phyloP scores from a whole-genome alignment of 2,113 vertebrate species.

The Neotragus moschatus region DNA sequence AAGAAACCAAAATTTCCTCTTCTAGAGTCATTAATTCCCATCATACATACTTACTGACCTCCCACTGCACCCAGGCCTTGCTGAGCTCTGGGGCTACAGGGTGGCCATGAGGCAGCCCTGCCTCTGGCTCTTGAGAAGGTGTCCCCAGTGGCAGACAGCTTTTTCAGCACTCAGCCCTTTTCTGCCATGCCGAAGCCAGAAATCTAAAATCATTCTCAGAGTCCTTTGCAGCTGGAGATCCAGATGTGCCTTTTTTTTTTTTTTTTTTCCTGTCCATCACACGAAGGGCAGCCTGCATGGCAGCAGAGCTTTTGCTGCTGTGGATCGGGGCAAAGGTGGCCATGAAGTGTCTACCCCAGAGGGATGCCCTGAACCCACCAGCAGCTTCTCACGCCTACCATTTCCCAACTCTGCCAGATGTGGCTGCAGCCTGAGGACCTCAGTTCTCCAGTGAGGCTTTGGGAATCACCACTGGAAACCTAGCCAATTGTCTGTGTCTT shows the following conservation, averaged over 20 bases:
- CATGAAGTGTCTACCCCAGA: accelerated
- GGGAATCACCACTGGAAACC: neutral
- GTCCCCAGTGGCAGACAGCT: too few relatives aligned
- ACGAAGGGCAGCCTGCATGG: neutral
- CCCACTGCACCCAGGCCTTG: neutral
- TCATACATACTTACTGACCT: too few relatives aligned
- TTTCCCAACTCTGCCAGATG: neutral
- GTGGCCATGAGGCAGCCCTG: accelerated
- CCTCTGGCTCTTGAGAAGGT: neutral
- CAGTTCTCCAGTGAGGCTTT: neutral
- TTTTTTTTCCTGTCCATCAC: neutral
- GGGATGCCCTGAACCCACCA: neutral
- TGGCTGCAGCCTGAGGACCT: neutral
- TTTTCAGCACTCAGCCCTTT: neutral
- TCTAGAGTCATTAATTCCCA: neutral
- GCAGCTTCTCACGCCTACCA: neutral
- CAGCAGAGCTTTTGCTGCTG: too few relatives aligned
- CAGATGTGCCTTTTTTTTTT: neutral
- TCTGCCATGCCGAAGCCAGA: neutral
- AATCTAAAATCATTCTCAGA: neutral
- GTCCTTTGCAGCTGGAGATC: neutral
- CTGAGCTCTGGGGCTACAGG: too few relatives aligned
- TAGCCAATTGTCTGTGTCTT: neutral
- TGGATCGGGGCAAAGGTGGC: neutral
- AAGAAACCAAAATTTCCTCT: neutral